Evolutionary conservation across 2,113 vertebrate species (phyloP).

Genomic region (Aramus guarauna): DNA sequence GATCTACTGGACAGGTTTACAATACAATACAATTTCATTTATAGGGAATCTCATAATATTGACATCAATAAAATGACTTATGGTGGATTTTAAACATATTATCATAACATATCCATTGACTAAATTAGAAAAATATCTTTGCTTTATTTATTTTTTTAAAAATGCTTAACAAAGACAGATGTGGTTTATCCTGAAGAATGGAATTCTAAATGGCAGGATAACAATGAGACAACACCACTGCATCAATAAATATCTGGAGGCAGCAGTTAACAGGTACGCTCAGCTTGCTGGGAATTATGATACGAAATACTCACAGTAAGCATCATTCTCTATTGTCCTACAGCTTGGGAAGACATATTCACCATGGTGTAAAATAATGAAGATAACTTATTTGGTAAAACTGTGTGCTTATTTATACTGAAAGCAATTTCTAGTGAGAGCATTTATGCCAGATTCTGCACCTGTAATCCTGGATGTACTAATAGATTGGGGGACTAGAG

Average conservation of each 20-base stretch:
- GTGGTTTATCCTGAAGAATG: background rate
- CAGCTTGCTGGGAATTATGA: background rate
- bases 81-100: conserved; percentile 42
- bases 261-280: background rate
- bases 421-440: background rate
- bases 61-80: conserved; percentile 22
- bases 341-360: background rate
- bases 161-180: background rate
- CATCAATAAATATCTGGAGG: background rate
- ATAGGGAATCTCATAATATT: background rate
- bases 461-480: background rate
- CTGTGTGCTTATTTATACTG: background rate
- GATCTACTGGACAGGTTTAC: conserved; percentile 42
- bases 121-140: background rate
- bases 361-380: background rate
- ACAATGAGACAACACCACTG: background rate
- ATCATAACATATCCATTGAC: background rate
- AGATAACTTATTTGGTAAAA: background rate
- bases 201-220: background rate
- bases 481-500: background rate
- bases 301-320: background rate
- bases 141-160: background rate
- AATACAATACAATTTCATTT: conserved; percentile 46
- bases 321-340: background rate
- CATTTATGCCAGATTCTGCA: background rate